Base-by-base conservation (phyloP, 1,140 invertebrate genomes). In the Bombus breviceps region DNA sequence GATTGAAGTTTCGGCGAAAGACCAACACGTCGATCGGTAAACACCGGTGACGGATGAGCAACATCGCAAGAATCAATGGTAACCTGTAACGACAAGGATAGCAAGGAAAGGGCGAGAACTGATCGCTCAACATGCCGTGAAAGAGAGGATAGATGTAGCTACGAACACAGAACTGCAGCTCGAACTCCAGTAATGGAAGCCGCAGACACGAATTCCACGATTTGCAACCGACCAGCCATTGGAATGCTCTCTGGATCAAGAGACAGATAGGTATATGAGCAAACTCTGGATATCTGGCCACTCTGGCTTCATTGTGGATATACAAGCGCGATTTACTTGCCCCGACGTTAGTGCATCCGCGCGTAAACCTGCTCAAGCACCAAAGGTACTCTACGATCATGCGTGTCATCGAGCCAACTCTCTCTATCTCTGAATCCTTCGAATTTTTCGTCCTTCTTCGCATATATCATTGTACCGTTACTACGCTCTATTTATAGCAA, bases 181-280 rank as follows among this genome's bases (percentile, higher is more conserved):
- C 43, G 43, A 81, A 85, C 59, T 85, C 71, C 71, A 71, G 81
- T 85, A 85, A 85, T 85, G 83, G 83, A 85, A 85, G 59, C 78
- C 78, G 34, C 83, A 81, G 69, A 74, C 78, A 74, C 83, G 83
- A 74, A 85, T 85, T 85, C 83, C 78, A 81, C 83, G 83, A 85
- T 81, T 85, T 74, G 71, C 83, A 74, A 85, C 81, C 78, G 83
- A 81, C 71, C 66, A 68, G 73, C 83, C 59, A 81, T 85, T 43
- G 83, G 83, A 85, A 85, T 85, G 83, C 71, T 66, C 78, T 68
- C 59, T 34, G 78, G 78, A 68, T 85, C 83, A 64, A 85, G 78
- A 85, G 83, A 85, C 83, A 85, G 83, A 85, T 84, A 79, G 76
- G 39, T 85, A 37, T 85, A 80, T 68, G 76, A 69, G n/a, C 13